These are phyloP conservation scores for Cranoglanis bouderius DNA, from an alignment of 2,113 vertebrate genomes.

Conservation along the genomic window DNA sequence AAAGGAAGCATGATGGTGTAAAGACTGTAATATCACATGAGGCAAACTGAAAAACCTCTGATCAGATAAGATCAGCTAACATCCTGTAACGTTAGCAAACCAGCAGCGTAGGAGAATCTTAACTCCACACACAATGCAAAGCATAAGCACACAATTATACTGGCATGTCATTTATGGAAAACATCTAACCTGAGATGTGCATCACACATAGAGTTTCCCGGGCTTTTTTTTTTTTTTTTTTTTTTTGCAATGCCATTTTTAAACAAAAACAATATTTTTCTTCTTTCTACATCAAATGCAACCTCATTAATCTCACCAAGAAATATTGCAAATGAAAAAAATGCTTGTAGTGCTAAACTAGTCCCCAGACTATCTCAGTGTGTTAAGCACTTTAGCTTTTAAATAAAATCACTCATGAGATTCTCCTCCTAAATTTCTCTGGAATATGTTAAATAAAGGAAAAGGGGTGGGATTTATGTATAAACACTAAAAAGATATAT, in stretches of 20 bases:
- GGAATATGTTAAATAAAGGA: neutral
- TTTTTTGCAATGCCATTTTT: neutral
- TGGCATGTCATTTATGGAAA: neutral
- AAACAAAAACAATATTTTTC: neutral
- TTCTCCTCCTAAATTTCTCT: neutral
- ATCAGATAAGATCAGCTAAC: slow-evolving; percentile 31
- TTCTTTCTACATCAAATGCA: neutral
- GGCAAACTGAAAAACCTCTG: slow-evolving; percentile 11
- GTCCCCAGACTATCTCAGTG: neutral
- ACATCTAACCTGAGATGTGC: slow-evolving; percentile 12
- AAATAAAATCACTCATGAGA: neutral
- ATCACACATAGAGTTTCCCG: neutral
- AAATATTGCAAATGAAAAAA: neutral
- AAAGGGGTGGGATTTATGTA: neutral
- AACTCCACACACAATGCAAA: neutral
- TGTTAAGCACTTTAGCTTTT: neutral
- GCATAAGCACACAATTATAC: neutral
- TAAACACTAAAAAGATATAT: neutral
- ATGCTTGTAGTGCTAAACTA: neutral
- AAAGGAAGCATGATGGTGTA: neutral
- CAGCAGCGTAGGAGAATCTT: slow-evolving; percentile 1
- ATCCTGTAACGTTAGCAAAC: slow-evolving; percentile 14
- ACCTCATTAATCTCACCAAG: neutral
- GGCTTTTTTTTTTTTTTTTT: neutral
- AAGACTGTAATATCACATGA: neutral